Evolutionary conservation across 2,888 invertebrate genomes (phyloP), one percentile per base, ranked within the genome.

Genomic region (Amphipyra berbera): DNA sequence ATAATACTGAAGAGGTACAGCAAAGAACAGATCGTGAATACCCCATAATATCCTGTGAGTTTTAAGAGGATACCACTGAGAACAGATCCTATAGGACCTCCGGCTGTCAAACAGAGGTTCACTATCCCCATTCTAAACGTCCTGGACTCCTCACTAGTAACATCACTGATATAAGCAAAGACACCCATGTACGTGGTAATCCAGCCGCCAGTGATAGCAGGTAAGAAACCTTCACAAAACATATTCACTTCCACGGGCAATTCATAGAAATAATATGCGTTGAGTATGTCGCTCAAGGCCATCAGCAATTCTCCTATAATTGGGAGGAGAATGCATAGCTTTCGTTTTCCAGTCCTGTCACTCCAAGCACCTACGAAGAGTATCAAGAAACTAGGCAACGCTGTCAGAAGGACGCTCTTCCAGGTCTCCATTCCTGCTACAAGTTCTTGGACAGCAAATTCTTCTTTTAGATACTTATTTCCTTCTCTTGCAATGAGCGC

Each of bases 401-500:
- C 88, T 37, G 96, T 95, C 49, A 95, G 85, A 0, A 96, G 82
- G 0, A 95, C 85, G 33, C 95, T 95, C 76, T 95, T 95, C 95
- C 95, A 95, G 13, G 92, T 93, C 61, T 95, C 93, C 92, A 96
- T 95, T 0, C 90, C 90, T 1, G 95, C 91, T 45, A 96, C 95
- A 8, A 96, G 84, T 60, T 95, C 91, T 68, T 96, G 96, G 0
- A 96, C 95, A 6, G 95, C 94, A 9, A 95, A 85, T 81, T 97
- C 97, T 87, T 97, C 95, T 49, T 87, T 81, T 2, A 96, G 95
- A 79, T 96, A 96, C 73, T 95, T 95, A 6, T 95, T 95, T 7
- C 97, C 97, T 82, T 97, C 95, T 80, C 97, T 95, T 4, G 96
- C 95, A 7, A 97, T 96, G 3, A 98, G 90, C 0, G 97, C 97